A percentile compares a stretch with the other conserved stretches of the same genome.
These are phyloP conservation scores for Incurvaria masculella DNA, from an alignment of 2,888 invertebrate genomes.

Conservation along the genomic window DNA sequence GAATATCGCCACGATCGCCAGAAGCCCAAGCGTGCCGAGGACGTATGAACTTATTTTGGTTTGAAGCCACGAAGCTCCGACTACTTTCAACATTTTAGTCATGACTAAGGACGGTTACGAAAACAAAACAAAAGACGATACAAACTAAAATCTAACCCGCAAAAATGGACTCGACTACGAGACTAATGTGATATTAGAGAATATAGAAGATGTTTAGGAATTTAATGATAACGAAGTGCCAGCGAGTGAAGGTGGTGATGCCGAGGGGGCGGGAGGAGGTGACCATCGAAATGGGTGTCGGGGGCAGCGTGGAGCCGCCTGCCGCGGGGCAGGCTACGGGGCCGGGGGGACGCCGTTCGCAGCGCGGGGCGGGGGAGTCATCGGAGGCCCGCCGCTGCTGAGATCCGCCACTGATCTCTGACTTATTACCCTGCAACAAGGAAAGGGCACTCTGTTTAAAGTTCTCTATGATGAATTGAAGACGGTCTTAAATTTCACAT, in stretches of 20 bases:
- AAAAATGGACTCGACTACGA: background rate
- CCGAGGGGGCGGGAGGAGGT: constrained; percentile 35
- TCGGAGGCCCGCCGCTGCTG: constrained; percentile 22
- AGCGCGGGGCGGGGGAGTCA: constrained; percentile 31
- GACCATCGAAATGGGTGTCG: constrained; percentile 38
- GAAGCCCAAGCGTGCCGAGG: constrained; percentile 62
- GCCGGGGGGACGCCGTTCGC: constrained; percentile 23
- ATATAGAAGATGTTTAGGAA: constrained; percentile 51
- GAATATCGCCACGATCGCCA: constrained; percentile 67
- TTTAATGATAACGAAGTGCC: constrained; percentile 58
- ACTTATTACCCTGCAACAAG: constrained; percentile 46
- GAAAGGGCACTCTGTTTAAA: no score
- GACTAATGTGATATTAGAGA: constrained; percentile 34
- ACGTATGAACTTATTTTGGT: constrained; percentile 72
- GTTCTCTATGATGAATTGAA: no score
- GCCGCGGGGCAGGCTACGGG: constrained; percentile 29
- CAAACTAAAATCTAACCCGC: constrained; percentile 9
- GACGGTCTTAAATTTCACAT: no score
- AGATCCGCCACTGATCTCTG: constrained; percentile 21
- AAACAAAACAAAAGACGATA: constrained; percentile 10
- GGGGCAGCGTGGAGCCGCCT: constrained; percentile 12
- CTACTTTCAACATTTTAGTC: constrained; percentile 70
- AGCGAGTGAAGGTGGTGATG: constrained; percentile 44
- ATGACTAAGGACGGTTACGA: constrained; percentile 20
- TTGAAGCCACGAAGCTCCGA: constrained; percentile 75